Percentiles rank a stretch among this genome's conserved stretches.
phyloP scores from a whole-genome alignment of 2,888 invertebrate genomes.

The Lasioglossum morio region DNA sequence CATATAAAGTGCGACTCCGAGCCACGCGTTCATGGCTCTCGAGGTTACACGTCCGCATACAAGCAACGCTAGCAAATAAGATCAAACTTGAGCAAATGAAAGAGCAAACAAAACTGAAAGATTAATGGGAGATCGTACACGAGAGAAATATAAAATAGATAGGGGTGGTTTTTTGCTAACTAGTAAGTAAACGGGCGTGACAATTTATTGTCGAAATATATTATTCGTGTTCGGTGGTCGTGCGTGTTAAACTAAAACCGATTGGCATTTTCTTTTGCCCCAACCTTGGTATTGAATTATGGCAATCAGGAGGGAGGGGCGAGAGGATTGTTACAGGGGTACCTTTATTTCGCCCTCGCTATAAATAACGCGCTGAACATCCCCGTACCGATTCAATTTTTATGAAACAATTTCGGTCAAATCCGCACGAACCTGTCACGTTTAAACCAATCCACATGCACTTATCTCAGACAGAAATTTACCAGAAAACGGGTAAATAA shows the following conservation, averaged over 20 bases:
- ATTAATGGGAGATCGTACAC: constrained; percentile 51
- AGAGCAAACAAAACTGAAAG: constrained; percentile 68
- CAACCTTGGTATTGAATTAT: constrained; percentile 10
- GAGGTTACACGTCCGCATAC: constrained; percentile 69
- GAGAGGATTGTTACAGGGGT: constrained; percentile 17
- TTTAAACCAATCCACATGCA: constrained; percentile 33
- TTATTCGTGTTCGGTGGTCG: constrained; percentile 27
- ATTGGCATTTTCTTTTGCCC: neutral
- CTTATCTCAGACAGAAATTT: neutral
- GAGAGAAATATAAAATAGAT: neutral
- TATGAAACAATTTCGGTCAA: no score
- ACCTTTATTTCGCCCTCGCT: neutral
- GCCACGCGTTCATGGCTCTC: constrained; percentile 50
- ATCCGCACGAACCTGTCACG: neutral
- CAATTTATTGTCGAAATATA: constrained; percentile 39
- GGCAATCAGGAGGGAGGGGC: neutral
- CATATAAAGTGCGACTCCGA: constrained; percentile 56
- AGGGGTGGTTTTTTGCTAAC: neutral
- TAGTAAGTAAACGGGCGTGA: constrained; percentile 41
- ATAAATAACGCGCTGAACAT: no score
- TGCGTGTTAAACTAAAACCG: constrained; percentile 47
- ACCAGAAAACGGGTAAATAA: neutral
- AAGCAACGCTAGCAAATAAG: constrained; percentile 77
- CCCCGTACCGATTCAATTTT: no score
- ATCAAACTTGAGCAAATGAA: constrained; percentile 77